Evolutionary conservation across 2,888 invertebrate species (phyloP), one percentile per base, ranked within the genome.

Genomic region (Lysandra bellargus): DNA sequence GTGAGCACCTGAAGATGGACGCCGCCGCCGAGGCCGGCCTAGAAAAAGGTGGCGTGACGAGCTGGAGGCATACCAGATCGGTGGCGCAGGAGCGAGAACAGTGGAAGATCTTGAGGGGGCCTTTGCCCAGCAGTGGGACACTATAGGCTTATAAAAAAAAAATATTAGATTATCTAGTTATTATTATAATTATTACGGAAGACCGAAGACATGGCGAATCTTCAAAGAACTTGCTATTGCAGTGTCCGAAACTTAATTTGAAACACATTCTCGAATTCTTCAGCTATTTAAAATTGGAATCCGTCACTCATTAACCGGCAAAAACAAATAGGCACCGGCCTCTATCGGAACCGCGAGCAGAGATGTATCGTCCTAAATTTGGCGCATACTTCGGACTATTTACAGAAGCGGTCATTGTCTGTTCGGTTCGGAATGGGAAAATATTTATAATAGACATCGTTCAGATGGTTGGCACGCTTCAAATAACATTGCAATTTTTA

Each of bases 311-410:
- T 33, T 37, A 69, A 33, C 69, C 69, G 17, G 33, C 33, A 69
- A 69, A 37, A 69, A 37, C 33, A 69, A 69, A 69, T 69, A 69
- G 69, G 30, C 69, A 33, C 33, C 69, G 14, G 33, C 33, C 69
- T 69, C 69, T 69, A 69, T 69, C 69, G 69, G 69, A 69, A 69
- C 33, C 33, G 33, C 33, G 23, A 37, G 9, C 33, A 5, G 33
- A 33, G 12, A 33, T 69, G 69, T 69, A 33, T 17, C 69, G 33
- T 17, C 69, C 75, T 76, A 57, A 53, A 76, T 76, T 53, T 76
- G 57, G 76, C 76, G 76, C 76, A 76, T 33, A 76, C 76, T 57
- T 53, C 75, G 33, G 33, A 57, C 53, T 76, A 76, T 76, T 76
- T 76, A 23, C 17, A 76, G 76, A 53, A 30, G 76, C 76, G 53